Evolutionary conservation across 2,888 invertebrate species (phyloP).

Genomic region (Hypsopygia costalis): DNA sequence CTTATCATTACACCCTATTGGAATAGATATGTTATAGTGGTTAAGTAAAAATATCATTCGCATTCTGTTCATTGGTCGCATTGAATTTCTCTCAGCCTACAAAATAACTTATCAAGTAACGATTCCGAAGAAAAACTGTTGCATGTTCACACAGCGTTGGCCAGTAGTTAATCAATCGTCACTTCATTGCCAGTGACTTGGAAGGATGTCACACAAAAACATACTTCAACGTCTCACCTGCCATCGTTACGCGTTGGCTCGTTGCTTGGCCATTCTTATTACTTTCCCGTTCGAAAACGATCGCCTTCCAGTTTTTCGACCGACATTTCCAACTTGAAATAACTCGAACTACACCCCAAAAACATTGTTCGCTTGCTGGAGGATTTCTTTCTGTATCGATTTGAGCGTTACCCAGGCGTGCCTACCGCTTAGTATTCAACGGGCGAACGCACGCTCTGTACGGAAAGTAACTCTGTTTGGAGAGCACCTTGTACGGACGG

Average conservation of each 20-base stretch:
- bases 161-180: no score
- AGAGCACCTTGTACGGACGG: slow-evolving; percentile 39
- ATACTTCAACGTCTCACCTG: not conserved
- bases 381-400: slow-evolving; percentile 53
- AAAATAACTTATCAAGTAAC: no score
- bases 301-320: not conserved
- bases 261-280: not conserved
- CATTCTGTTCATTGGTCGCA: no score
- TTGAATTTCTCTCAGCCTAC: no score
- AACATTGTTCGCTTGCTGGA: slow-evolving; percentile 36
- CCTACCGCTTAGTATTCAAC: slow-evolving; percentile 39
- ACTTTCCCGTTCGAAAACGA: not conserved
- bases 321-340: not conserved
- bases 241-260: not conserved
- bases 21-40: no score
- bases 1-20: no score
- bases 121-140: no score
- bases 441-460: slow-evolving; percentile 31
- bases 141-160: no score
- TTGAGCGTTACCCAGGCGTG: slow-evolving; percentile 22
- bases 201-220: not conserved
- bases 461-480: slow-evolving; percentile 61
- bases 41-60: no score
- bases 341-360: slow-evolving; percentile 28
- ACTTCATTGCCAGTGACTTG: no score